Evolutionary conservation across 2,888 invertebrate genomes (phyloP).

Genomic region (Eucriotettix oculatus): DNA sequence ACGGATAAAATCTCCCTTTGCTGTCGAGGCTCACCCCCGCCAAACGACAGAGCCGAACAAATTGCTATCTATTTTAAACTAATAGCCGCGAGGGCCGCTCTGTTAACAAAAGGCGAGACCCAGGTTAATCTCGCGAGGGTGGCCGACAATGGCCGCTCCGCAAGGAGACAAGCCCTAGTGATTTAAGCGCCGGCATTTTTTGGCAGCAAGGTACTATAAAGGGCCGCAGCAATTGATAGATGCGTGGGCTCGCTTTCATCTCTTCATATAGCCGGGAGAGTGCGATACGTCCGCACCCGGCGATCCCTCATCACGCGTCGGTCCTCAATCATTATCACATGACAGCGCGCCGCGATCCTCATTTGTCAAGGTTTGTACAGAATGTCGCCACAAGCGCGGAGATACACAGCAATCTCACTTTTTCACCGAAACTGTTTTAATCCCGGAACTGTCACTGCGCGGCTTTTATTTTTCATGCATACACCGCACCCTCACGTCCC

Average conservation of each 20-base stretch:
- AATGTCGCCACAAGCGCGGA: constrained; percentile 1
- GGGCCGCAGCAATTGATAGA: background rate
- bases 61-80: background rate
- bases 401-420: constrained; percentile 9
- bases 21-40: constrained; percentile 6
- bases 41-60: background rate
- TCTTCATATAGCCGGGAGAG: constrained; percentile 6
- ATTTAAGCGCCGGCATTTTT: constrained; percentile 4
- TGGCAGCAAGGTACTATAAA: constrained; percentile 3
- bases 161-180: no score
- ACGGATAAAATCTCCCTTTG: constrained; percentile 1
- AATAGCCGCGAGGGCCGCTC: constrained; percentile 9
- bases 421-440: constrained; percentile 12
- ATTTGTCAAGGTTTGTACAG: constrained; percentile 10
- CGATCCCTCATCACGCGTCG: background rate
- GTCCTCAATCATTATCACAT: constrained; percentile 15
- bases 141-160: background rate
- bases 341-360: constrained; percentile 13
- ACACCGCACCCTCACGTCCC: background rate
- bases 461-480: constrained; percentile 11
- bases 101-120: background rate
- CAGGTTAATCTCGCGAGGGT: background rate
- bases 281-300: no score
- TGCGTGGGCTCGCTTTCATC: constrained; percentile 9
- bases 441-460: constrained; percentile 10